Evolutionary conservation across 2,888 invertebrate species (phyloP).

Genomic region (Dryobotodes eremita): DNA sequence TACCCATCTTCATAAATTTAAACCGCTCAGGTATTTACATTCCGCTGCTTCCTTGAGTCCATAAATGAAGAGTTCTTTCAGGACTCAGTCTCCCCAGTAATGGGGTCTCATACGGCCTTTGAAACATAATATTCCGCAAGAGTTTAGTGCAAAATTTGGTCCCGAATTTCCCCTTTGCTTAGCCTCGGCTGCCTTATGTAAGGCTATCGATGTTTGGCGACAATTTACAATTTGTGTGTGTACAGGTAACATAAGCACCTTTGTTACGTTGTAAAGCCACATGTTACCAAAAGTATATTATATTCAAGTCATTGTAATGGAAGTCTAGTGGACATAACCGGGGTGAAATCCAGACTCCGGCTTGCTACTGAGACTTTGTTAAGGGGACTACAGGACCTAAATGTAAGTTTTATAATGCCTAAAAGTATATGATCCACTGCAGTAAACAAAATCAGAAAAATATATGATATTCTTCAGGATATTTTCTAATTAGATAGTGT

Average conservation of each 20-base stretch:
- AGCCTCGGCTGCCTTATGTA: background rate
- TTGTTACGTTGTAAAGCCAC: background rate
- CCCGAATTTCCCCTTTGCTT: constrained; percentile 33
- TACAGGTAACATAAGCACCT: background rate
- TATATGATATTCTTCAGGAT: too few species aligned
- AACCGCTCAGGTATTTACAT: constrained; percentile 19
- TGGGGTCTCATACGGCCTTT: constrained; percentile 28
- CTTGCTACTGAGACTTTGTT: background rate
- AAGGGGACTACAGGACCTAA: too few species aligned
- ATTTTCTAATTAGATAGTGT: too few species aligned
- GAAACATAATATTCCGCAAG: constrained; percentile 69
- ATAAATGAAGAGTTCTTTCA: constrained; percentile 52
- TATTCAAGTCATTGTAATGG: background rate
- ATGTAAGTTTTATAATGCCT: too few species aligned
- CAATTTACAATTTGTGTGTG: background rate
- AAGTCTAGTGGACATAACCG: too few species aligned
- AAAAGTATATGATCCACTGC: too few species aligned
- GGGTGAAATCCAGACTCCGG: too few species aligned
- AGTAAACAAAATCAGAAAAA: too few species aligned
- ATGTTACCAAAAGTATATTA: background rate
- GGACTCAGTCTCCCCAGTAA: constrained; percentile 52
- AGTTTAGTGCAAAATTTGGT: constrained; percentile 62
- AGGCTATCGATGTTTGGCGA: constrained; percentile 15
- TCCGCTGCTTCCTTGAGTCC: constrained; percentile 21
- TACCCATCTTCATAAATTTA: background rate